Evolutionary conservation across 2,888 invertebrate species (phyloP).

Genomic region (Caenorhabditis doughertyi): DNA sequence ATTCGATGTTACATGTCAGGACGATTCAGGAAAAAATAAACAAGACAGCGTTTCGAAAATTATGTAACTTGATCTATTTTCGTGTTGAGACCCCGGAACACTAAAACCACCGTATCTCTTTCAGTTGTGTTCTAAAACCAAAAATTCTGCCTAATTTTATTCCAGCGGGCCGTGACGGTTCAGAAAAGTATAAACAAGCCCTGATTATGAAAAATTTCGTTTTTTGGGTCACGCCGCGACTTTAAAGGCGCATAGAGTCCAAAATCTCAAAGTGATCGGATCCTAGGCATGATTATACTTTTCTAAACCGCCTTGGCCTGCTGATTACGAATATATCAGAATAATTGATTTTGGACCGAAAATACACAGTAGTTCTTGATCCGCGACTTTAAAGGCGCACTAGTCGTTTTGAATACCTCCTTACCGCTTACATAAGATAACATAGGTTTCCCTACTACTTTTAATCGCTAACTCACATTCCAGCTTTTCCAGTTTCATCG

Average conservation of each 20-base stretch:
- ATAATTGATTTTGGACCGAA: neutral
- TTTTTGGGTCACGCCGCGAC: neutral
- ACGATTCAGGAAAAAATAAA: too few relatives aligned
- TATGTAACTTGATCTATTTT: too few relatives aligned
- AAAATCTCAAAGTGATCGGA: neutral
- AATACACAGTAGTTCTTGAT: neutral
- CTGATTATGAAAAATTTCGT: neutral
- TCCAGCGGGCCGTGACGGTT: neutral
- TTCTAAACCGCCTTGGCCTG: neutral
- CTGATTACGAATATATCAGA: neutral
- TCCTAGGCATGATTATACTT: neutral
- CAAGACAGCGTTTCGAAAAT: too few relatives aligned
- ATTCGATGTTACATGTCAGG: too few relatives aligned
- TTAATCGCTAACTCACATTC: neutral
- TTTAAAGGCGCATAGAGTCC: too few relatives aligned
- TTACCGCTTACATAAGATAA: too few relatives aligned
- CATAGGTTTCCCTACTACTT: neutral
- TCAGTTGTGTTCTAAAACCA: too few relatives aligned
- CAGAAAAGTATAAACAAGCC: neutral
- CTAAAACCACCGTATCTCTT: too few relatives aligned
- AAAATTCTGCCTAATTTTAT: too few relatives aligned
- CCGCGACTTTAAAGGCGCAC: neutral
- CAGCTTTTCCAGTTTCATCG: conserved; percentile 29
- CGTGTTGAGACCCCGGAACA: too few relatives aligned
- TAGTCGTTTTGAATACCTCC: too few relatives aligned